Percentiles rank a stretch among this genome's conserved stretches.
Evolutionary conservation across 2,113 vertebrate species (phyloP).

Genomic region (Marmota monax): DNA sequence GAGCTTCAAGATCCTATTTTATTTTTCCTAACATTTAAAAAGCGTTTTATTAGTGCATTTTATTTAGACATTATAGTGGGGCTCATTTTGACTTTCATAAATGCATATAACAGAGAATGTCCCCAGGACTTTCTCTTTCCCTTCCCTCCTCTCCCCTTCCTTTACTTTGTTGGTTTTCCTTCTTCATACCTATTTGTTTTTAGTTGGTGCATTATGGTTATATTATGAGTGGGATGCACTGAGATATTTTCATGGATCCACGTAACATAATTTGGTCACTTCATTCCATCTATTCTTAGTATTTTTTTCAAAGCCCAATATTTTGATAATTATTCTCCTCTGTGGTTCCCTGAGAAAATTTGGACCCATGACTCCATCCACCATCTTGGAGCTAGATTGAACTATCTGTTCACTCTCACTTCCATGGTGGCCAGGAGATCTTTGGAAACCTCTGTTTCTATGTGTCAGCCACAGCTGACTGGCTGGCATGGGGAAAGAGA

Average conservation of each 20-base stretch:
- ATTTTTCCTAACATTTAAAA: not conserved
- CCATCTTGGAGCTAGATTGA: not conserved
- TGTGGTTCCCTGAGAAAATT: not conserved
- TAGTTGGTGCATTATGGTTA: too few species aligned
- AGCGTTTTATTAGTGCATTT: not conserved
- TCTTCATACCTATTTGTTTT: too few species aligned
- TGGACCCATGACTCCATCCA: not conserved
- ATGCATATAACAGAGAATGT: too few species aligned
- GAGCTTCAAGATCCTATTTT: not conserved
- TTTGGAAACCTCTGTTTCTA: not conserved
- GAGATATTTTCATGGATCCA: too few species aligned
- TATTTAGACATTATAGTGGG: not conserved
- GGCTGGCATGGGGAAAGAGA: not conserved
- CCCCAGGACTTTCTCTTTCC: too few species aligned
- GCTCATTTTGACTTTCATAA: too few species aligned
- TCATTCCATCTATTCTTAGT: not conserved
- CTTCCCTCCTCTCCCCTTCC: too few species aligned
- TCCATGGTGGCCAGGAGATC: not conserved
- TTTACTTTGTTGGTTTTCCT: too few species aligned
- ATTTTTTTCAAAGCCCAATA: not conserved
- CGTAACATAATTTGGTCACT: not conserved
- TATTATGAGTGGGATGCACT: too few species aligned
- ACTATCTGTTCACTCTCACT: not conserved
- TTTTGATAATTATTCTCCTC: not conserved
- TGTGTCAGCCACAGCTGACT: not conserved